Evolutionary conservation across 2,888 invertebrate species (phyloP).

Genomic region (Adelognathus sp.): DNA sequence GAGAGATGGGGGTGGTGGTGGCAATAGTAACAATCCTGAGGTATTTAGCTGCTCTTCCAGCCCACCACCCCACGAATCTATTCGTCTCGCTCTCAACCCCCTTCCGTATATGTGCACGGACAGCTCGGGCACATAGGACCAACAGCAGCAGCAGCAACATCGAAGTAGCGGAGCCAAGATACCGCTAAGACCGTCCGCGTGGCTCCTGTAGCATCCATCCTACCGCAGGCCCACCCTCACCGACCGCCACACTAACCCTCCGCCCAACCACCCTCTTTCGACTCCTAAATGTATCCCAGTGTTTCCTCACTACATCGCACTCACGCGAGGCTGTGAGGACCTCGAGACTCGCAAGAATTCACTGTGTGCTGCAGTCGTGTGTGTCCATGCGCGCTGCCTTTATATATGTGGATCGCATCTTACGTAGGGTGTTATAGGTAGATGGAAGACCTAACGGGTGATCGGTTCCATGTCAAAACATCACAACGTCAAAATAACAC

Average conservation of each 20-base stretch:
- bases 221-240: conserved; percentile 70
- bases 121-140: conserved; percentile 32
- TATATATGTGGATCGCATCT: conserved; percentile 52
- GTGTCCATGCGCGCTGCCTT: conserved; percentile 36
- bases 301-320: conserved; percentile 68
- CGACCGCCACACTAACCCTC: conserved; percentile 56
- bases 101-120: conserved; percentile 48
- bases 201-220: conserved; percentile 74
- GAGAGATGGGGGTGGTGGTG: too few species aligned
- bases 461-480: conserved; percentile 63
- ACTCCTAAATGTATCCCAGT: conserved; percentile 67
- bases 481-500: neutral
- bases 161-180: conserved; percentile 78
- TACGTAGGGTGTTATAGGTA: conserved; percentile 52
- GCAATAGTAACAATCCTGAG: conserved; percentile 81
- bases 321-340: conserved; percentile 48
- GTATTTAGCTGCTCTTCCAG: conserved; percentile 79
- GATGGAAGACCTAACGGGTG: conserved; percentile 67
- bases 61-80: conserved; percentile 37
- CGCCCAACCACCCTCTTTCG: conserved; percentile 51
- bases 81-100: conserved; percentile 23
- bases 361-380: conserved; percentile 25
- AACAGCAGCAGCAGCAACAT: conserved; percentile 63
- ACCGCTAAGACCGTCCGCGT: conserved; percentile 80
- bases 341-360: conserved; percentile 11